Evolutionary conservation across 2,888 invertebrate genomes (phyloP).

Genomic region (Andrena chrysosceles): DNA sequence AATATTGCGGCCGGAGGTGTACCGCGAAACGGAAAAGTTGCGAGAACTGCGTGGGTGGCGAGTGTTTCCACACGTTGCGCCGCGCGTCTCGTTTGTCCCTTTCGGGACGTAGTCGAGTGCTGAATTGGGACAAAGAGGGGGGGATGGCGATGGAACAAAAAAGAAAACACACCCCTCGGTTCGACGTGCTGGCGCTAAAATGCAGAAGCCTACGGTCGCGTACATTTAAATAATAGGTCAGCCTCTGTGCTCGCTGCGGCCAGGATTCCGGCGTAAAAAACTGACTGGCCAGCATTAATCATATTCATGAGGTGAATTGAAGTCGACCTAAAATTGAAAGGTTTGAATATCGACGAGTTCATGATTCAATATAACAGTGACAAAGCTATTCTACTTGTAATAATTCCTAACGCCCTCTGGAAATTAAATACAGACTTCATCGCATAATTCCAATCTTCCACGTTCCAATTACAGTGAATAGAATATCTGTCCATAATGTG

Average conservation of each 20-base stretch:
- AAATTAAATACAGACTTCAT: too few relatives aligned
- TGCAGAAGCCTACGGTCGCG: neutral
- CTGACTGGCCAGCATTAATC: too few relatives aligned
- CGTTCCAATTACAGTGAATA: too few relatives aligned
- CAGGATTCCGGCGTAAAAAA: neutral
- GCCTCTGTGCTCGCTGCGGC: neutral
- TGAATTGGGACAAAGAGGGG: neutral
- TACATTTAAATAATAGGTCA: conserved; percentile 1
- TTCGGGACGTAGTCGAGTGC: conserved; percentile 31
- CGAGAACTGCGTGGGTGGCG: neutral
- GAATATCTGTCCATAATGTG: too few relatives aligned
- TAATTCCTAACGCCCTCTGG: neutral
- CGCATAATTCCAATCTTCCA: too few relatives aligned
- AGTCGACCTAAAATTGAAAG: neutral
- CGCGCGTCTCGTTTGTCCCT: neutral
- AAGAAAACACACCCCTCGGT: neutral
- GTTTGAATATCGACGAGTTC: neutral
- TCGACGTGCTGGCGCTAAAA: neutral
- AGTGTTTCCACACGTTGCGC: neutral
- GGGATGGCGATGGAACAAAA: neutral
- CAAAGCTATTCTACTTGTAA: neutral
- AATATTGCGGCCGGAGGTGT: conserved; percentile 13
- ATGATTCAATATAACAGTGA: neutral
- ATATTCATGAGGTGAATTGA: neutral
- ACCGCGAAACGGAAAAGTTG: neutral